A percentile compares a stretch with the other conserved stretches of the same genome.
Evolutionary conservation across 2,113 vertebrate species (phyloP).

Genomic region (Ibidorhyncha struthersii): DNA sequence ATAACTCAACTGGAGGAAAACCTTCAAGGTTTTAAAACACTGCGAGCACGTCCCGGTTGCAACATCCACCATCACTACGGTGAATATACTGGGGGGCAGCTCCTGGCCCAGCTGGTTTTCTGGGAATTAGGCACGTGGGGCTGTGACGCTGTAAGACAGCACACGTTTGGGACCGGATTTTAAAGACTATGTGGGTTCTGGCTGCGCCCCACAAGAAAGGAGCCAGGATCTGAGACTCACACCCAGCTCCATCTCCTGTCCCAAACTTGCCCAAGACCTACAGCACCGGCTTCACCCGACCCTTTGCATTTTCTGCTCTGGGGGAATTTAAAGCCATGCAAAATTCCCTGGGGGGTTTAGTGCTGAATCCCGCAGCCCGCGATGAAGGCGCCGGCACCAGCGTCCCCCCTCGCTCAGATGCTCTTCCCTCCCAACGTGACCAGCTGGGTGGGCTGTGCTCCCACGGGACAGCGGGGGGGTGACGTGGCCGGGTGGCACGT

Average conservation of each 20-base stretch:
- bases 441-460: neutral
- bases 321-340: neutral
- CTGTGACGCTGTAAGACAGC: neutral
- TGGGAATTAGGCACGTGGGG: rapidly evolving
- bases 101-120: neutral
- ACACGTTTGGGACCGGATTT: neutral
- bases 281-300: rapidly evolving
- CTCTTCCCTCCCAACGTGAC: neutral
- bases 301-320: neutral
- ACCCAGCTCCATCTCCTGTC: neutral
- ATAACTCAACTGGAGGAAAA: neutral
- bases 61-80: too few species aligned
- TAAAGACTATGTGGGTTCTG: neutral
- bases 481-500: rapidly evolving
- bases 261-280: neutral
- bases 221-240: neutral
- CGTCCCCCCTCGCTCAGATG: rapidly evolving
- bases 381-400: neutral
- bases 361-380: neutral
- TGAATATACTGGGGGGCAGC: neutral
- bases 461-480: neutral
- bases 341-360: neutral
- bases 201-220: neutral
- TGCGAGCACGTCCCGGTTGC: rapidly evolving
- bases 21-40: neutral